These are phyloP conservation scores for Sitophilus oryzae DNA, from an alignment of 1,140 invertebrate genomes.

Conservation along the genomic window DNA sequence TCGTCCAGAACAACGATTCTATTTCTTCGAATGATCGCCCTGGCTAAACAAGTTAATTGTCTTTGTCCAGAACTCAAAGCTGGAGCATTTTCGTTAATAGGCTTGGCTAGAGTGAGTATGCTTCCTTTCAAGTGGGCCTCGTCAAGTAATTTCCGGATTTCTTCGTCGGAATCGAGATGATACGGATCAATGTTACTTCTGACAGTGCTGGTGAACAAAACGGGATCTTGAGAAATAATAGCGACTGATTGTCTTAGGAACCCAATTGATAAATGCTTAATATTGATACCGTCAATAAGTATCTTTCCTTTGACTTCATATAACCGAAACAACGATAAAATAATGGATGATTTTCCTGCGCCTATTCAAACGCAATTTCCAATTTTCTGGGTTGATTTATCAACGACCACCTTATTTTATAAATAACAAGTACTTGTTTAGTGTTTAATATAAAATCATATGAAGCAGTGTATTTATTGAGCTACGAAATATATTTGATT, in stretches of 20 bases:
- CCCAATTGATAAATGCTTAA: slow-evolving; percentile 55
- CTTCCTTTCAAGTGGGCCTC: slow-evolving; percentile 38
- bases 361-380: slow-evolving; percentile 45
- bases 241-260: slow-evolving; percentile 53
- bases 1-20: slow-evolving; percentile 76
- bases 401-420: too few species aligned
- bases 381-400: slow-evolving; percentile 57
- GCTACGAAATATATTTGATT: too few species aligned
- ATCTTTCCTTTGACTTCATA: slow-evolving; percentile 46
- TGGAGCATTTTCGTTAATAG: slow-evolving; percentile 57
- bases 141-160: slow-evolving; percentile 37
- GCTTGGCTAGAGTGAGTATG: slow-evolving; percentile 32
- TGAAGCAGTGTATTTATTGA: too few species aligned
- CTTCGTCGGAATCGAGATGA: slow-evolving; percentile 47
- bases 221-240: slow-evolving; percentile 60
- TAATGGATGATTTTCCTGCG: slow-evolving; percentile 69
- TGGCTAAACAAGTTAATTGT: slow-evolving; percentile 71
- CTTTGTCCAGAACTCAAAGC: slow-evolving; percentile 75
- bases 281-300: slow-evolving; percentile 20
- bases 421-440: too few species aligned
- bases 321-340: slow-evolving; percentile 67
- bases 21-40: slow-evolving; percentile 67
- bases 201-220: slow-evolving; percentile 54
- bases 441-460: too few species aligned
- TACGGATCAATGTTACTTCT: slow-evolving; percentile 55